phyloP scores from a whole-genome alignment of 2,113 vertebrate species.

The Centropus unirufus region DNA sequence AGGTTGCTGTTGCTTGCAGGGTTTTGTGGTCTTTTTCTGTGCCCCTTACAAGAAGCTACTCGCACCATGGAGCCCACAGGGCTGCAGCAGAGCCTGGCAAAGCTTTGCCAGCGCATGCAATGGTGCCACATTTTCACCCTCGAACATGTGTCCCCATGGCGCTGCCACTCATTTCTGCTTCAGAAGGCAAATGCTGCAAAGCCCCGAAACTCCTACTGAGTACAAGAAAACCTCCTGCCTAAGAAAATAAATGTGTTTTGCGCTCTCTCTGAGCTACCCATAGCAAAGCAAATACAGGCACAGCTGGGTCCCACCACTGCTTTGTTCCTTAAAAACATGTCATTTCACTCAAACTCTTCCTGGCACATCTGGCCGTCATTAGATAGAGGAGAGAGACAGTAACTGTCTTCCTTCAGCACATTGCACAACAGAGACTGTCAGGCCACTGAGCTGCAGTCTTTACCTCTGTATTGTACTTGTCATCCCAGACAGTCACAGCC shows the following conservation, averaged over 20 bases:
- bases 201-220: neutral
- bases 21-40: neutral
- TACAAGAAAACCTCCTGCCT: constrained; percentile 19
- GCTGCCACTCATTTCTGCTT: neutral
- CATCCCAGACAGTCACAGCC: neutral
- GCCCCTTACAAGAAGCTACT: neutral
- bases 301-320: neutral
- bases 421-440: accelerated
- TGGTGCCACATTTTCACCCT: neutral
- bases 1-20: neutral
- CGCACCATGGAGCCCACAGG: accelerated
- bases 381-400: neutral
- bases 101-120: neutral
- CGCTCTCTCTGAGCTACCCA: neutral
- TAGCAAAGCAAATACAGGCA: neutral
- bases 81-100: neutral
- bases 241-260: constrained; percentile 21
- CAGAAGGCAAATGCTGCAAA: neutral
- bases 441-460: accelerated
- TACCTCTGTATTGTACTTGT: no score
- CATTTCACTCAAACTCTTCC: neutral
- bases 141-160: accelerated
- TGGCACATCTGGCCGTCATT: neutral
- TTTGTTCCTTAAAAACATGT: neutral
- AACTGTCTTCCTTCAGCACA: neutral